Base-by-base conservation (phyloP, 2,888 invertebrate species). In the Bombyx huttoni region DNA sequence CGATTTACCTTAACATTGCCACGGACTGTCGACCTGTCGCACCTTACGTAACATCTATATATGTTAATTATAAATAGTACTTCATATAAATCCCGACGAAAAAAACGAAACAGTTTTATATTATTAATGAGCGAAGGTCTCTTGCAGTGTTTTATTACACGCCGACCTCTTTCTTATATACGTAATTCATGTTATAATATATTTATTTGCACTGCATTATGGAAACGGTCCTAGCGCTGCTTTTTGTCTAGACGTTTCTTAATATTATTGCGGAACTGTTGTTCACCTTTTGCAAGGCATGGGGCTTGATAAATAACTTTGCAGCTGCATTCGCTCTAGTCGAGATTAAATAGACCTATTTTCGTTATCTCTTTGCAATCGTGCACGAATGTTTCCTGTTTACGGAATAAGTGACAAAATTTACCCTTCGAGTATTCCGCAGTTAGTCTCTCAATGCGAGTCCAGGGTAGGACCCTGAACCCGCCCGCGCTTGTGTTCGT, bases 381-480 rank as follows among this genome's bases (percentile, higher is more conserved):
- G 40, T 40, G 40, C 6, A 6, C 40, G 40, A 40, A 40, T 7
- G 40, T 40, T 78, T 78, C 78, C 76, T 76, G 72, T 71, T 76
- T 71, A 68, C 64, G 64, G 71, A 70, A 68, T 52, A 71, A 70
- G 68, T 52, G 48, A 53, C 52, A 9, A 51, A 51, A 51, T 46
- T 59, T 72, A 70, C 70, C 74, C 76, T 75, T 71, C 65, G 64
- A 66, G 67, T 72, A 73, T 72, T 70, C 63, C 65, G 64, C 65
- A 62, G 65, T 63, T 73, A 75, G 61, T 62, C 60, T 60, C 62
- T 74, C 71, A 75, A 78, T 75, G 74, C 70, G 70, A 71, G 69
- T 84, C 85, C 86, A 81, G 86, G 81, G 81, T 75, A 70, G 60
- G 81, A 78, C 87, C 87, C 78, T 88, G 87, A 88, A 87, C 87